phyloP scores from a whole-genome alignment of 1,140 invertebrate species.

The Glomeris maerens region DNA sequence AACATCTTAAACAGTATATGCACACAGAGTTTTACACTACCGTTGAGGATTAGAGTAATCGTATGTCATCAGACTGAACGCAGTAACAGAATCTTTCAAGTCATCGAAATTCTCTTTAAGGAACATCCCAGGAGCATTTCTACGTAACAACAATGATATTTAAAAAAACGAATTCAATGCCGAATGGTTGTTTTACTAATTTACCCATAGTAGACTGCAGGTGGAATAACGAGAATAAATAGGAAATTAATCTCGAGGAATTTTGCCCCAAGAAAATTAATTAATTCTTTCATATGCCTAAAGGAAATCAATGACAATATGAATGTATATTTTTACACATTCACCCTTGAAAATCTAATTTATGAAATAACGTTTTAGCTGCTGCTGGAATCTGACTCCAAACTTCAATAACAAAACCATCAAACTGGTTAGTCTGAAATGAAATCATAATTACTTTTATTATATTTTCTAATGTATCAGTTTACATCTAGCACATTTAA shows the following conservation, averaged over 20 bases:
- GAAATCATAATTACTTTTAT: neutral
- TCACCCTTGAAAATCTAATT: constrained; percentile 32
- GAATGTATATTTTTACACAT: constrained; percentile 10
- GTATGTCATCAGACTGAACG: constrained; percentile 89
- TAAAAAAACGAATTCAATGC: constrained; percentile 1
- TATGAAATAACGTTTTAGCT: constrained; percentile 45
- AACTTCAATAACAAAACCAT: constrained; percentile 76
- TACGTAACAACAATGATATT: constrained; percentile 21
- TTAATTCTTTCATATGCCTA: constrained; percentile 32
- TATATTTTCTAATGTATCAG: constrained; percentile 5
- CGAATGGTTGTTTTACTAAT: constrained; percentile 16
- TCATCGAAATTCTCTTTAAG: constrained; percentile 56
- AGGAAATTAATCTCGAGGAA: constrained; percentile 42
- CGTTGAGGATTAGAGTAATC: constrained; percentile 74
- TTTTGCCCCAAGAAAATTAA: constrained; percentile 33
- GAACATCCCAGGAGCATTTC: constrained; percentile 49
- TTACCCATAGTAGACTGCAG: constrained; percentile 46
- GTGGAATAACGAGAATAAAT: constrained; percentile 70
- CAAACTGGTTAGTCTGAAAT: constrained; percentile 46
- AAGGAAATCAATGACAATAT: constrained; percentile 13
- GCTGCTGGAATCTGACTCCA: constrained; percentile 63
- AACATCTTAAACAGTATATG: no score
- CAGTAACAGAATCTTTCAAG: constrained; percentile 57
- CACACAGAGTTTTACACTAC: no score
- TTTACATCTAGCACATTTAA: constrained; percentile 9